Evolutionary conservation across 2,888 invertebrate genomes (phyloP), one percentile per base, ranked within the genome.

Genomic region (Hirtodrosophila alboralis): DNA sequence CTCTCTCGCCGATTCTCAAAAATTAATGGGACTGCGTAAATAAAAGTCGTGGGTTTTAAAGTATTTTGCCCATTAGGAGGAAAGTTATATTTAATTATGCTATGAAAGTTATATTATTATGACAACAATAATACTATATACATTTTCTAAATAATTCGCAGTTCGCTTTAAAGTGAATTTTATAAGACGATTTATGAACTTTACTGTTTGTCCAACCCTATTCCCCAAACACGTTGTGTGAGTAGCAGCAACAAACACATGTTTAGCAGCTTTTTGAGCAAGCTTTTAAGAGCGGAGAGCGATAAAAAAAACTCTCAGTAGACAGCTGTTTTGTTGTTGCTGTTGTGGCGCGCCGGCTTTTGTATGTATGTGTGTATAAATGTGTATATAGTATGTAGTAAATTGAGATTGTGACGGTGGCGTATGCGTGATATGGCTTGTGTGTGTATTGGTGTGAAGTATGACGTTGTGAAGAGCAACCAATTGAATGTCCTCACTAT

Each of bases 291-390:
- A 75, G 75, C 10, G 30, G 26, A 27, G 9, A 45, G 27, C 34
- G 12, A 4, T 10, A 37, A 14, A 18, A 14, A 37, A 14, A 18
- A 14, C 31, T 45, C 21, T 59, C 48, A 8, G 27, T 9, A 7
- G 43, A 56, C 84, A 78, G 77, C 81, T 81, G 77, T 69, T 81
- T 44, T 64, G 76, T 58, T 76, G 65, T 76, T 76, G 81, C 38
- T 52, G 13, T 31, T 51, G 28, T 45, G 59, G 52, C 53, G 56
- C 53, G 69, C 77, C 84, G 81, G 77, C 71, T 75, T 76, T 23
- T 23, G 23, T 23, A 6, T 23, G 8, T 23, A 23, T 23, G 5
- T 18, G 18, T 18, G 1, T 18, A 18, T 18, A 1, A 4, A 18
- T 18, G 18, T 18, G 5, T 5, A 1, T 1, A 21, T 59, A 13